Base-by-base conservation (phyloP, 2,888 invertebrate genomes). In the Rhabditoides inermis region DNA sequence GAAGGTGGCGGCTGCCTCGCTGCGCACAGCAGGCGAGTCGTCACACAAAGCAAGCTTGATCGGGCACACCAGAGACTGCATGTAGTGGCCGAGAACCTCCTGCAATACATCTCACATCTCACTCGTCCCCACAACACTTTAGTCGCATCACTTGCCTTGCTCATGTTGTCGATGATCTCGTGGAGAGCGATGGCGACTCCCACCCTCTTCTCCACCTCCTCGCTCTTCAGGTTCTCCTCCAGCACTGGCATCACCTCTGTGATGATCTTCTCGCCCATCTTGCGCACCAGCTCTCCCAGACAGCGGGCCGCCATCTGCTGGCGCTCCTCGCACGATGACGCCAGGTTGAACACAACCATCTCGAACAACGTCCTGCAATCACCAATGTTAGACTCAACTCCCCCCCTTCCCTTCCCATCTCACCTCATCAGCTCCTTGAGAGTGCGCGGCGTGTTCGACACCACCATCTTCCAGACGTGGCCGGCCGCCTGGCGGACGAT, bases 401-500 rank as follows among this genome's bases (percentile, higher is more conserved):
- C 40, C 10, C 18, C 10, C 7, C 22, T 39, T n/a, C n/a, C n/a
- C n/a, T n/a, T n/a, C n/a, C n/a, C n/a, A n/a, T n/a, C n/a, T n/a
- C n/a, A n/a, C 5, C 91, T 90, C 62, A 98, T 82, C 72, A 98
- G 94, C 83, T 95, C 95, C 57, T 90, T 83, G 41, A 98, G 81
- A 0, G 95, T 95, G 77, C 90, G 84, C 0, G 95, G 95, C 0
- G 95, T 98, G 78, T 98, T 95, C 1, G 92, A 88, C 1, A 98
- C 95, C 1, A 98, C 91, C 64, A 95, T 89, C 82, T 98, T 98
- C 98, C 98, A 98, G 0, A 98, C 95, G 78, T 98, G 98, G 52
- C 94, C 83, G 7, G 98, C 92, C 0, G 94, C 89, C 81, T 95
- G 95, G 0, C 95, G 84, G 25, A 95, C 95, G 86, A 91, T 88